Percentiles rank a stretch among this genome's conserved stretches.
Evolutionary conservation across 2,113 vertebrate species (phyloP).

Genomic region (Prinia subflava): DNA sequence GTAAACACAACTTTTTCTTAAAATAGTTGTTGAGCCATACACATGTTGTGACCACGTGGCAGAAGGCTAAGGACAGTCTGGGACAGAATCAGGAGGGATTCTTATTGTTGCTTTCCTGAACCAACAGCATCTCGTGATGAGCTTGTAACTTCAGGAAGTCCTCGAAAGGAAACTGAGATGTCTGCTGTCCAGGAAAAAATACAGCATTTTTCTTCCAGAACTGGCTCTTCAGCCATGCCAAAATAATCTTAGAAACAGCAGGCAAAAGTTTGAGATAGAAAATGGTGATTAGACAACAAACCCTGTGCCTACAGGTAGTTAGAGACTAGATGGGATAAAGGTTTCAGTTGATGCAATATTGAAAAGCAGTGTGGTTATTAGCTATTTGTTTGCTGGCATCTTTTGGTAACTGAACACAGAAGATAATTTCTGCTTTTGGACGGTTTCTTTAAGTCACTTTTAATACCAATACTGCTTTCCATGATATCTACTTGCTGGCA

Average conservation of each 20-base stretch:
- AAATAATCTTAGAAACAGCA: not conserved
- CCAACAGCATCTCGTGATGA: not conserved
- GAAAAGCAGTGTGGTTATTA: not conserved
- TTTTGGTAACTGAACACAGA: not conserved
- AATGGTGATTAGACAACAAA: not conserved
- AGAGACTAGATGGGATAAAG: not conserved
- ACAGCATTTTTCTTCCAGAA: not conserved
- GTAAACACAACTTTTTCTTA: slow-evolving; percentile 7
- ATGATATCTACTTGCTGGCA: not conserved
- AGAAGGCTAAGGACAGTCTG: not conserved
- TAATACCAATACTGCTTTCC: not conserved
- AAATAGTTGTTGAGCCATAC: not conserved
- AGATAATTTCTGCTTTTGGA: not conserved
- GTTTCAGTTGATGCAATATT: not conserved
- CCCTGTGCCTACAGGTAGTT: not conserved
- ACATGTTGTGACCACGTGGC: not conserved
- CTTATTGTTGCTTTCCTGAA: not conserved
- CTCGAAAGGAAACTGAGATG: not conserved
- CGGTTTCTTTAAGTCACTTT: not conserved
- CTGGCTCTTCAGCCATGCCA: not conserved
- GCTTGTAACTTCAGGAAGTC: not conserved
- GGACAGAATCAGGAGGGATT: not conserved
- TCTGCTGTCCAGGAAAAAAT: not conserved
- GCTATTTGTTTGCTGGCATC: not conserved
- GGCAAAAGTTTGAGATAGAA: not conserved